Percentiles rank a stretch among this genome's conserved stretches.
These are phyloP conservation scores for Biston betularia DNA, from an alignment of 2,888 invertebrate species.

Conservation along the genomic window DNA sequence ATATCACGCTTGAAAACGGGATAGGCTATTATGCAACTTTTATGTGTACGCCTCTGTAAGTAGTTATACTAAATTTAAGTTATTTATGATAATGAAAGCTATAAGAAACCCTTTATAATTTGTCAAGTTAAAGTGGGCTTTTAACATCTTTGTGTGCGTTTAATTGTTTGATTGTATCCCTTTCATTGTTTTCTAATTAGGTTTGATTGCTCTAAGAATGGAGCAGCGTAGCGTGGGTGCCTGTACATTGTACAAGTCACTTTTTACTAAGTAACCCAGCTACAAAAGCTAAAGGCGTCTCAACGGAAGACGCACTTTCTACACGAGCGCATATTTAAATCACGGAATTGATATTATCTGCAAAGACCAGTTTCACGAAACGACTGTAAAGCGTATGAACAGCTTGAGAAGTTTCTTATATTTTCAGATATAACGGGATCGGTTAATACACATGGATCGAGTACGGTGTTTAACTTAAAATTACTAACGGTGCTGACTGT, in stretches of 20 bases:
- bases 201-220: constrained; percentile 49
- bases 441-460: neutral
- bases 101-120: constrained; percentile 18
- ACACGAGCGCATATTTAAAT: constrained; percentile 51
- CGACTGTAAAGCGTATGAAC: constrained; percentile 32
- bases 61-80: neutral
- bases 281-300: constrained; percentile 49
- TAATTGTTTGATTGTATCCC: constrained; percentile 51
- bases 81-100: neutral
- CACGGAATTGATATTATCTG: constrained; percentile 39
- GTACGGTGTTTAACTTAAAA: neutral
- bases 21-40: too few relatives aligned
- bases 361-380: constrained; percentile 22
- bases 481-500: constrained; percentile 12
- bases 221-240: constrained; percentile 57
- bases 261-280: constrained; percentile 50
- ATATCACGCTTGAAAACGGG: too few relatives aligned
- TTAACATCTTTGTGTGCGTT: constrained; percentile 31
- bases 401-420: constrained; percentile 21
- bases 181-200: constrained; percentile 61
- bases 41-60: too few relatives aligned
- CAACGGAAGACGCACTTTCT: constrained; percentile 57
- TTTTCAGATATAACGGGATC: constrained; percentile 1
- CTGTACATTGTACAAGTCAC: constrained; percentile 51
- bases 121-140: constrained; percentile 23